These are phyloP conservation scores for Cheilosia pagana DNA, from an alignment of 2,888 invertebrate genomes.

Conservation along the genomic window DNA sequence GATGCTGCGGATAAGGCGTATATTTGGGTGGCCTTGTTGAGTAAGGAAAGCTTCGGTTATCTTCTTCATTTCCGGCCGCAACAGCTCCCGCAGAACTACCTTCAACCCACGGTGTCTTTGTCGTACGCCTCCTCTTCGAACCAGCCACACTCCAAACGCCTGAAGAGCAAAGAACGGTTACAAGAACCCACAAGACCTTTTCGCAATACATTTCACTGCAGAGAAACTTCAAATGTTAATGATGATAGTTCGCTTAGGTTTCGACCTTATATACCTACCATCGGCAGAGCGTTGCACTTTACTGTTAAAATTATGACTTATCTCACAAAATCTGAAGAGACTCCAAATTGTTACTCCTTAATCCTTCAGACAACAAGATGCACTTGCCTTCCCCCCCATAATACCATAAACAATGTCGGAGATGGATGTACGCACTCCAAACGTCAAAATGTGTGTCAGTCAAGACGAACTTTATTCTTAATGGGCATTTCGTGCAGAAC, in stretches of 20 bases:
- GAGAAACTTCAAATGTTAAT: slow-evolving; percentile 40
- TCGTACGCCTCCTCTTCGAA: not conserved
- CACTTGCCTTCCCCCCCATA: not conserved
- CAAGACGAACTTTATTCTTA: slow-evolving; percentile 1
- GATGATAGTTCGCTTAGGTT: slow-evolving; percentile 8
- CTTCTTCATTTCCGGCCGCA: not conserved
- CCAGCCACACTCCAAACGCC: slow-evolving; percentile 5
- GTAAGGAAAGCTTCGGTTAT: slow-evolving; percentile 11
- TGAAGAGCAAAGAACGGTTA: not conserved
- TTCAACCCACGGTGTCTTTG: not conserved
- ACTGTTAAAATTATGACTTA: slow-evolving; percentile 37
- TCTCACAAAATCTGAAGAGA: slow-evolving; percentile 24
- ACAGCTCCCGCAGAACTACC: not conserved
- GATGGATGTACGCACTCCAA: slow-evolving; percentile 50
- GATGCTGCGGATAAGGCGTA: slow-evolving; percentile 4
- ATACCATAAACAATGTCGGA: slow-evolving; percentile 34
- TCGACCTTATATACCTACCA: slow-evolving; percentile 59
- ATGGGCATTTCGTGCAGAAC: slow-evolving; percentile 11
- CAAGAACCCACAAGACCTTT: slow-evolving; percentile 8
- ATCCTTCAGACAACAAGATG: slow-evolving; percentile 14
- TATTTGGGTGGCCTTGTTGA: not conserved
- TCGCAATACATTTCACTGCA: slow-evolving; percentile 43
- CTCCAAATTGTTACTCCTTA: slow-evolving; percentile 27
- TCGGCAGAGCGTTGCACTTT: slow-evolving; percentile 3
- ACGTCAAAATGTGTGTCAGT: slow-evolving; percentile 45